These are phyloP conservation scores for Drosophila auraria DNA, from an alignment of 1,140 invertebrate genomes.

Conservation along the genomic window DNA sequence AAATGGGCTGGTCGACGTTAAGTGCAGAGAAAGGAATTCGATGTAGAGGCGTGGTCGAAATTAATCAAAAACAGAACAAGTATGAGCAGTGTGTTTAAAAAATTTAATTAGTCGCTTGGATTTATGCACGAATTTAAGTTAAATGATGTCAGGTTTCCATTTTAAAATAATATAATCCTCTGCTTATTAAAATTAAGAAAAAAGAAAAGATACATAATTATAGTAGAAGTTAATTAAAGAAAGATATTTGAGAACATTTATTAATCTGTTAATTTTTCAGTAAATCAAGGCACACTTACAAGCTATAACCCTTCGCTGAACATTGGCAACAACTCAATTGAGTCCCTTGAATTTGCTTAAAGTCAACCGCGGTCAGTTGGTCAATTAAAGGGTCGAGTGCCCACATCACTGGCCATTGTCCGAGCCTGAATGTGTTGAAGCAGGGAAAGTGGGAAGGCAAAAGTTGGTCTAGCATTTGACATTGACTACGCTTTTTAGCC, in stretches of 20 bases:
- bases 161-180: too few species aligned
- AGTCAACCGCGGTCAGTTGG: slow-evolving; percentile 75
- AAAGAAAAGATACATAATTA: too few species aligned
- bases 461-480: slow-evolving; percentile 68
- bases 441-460: slow-evolving; percentile 9
- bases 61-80: slow-evolving; percentile 55
- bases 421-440: slow-evolving; percentile 11
- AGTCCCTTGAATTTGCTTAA: slow-evolving; percentile 68
- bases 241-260: too few species aligned
- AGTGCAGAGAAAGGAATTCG: slow-evolving; percentile 26
- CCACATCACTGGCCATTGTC: slow-evolving; percentile 71
- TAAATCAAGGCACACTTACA: not conserved
- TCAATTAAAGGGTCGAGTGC: slow-evolving; percentile 78
- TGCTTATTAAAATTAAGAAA: too few species aligned
- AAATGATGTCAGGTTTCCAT: too few species aligned
- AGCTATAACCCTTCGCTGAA: not conserved
- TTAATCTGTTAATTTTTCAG: too few species aligned
- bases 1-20: slow-evolving; percentile 24
- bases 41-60: slow-evolving; percentile 27
- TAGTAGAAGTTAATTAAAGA: too few species aligned
- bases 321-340: slow-evolving; percentile 14
- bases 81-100: not conserved
- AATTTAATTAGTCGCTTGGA: not conserved
- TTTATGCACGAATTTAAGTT: not conserved
- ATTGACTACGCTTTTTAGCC: slow-evolving; percentile 77